phyloP scores from a whole-genome alignment of 2,113 vertebrate genomes.

The Manacus vitellinus region DNA sequence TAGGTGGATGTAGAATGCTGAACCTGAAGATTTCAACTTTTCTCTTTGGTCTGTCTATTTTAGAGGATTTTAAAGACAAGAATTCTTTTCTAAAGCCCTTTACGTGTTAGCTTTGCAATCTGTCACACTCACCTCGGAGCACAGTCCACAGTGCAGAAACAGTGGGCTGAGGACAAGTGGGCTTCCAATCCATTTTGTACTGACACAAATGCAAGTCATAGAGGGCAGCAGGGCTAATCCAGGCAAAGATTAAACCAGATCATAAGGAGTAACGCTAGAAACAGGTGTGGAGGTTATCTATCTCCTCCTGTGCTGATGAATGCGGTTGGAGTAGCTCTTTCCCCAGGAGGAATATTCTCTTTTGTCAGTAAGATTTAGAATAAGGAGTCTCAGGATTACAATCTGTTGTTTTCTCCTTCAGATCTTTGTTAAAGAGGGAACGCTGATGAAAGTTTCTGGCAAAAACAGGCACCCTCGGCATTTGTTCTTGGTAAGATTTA shows the following conservation, averaged over 20 bases:
- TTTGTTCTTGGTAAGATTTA: slow-evolving; percentile 90
- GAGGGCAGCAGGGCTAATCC: neutral
- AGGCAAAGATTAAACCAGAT: neutral
- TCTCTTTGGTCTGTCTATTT: neutral
- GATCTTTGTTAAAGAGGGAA: slow-evolving; percentile 96
- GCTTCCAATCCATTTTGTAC: neutral
- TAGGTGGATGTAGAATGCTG: neutral
- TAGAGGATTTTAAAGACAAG: neutral
- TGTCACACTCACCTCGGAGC: neutral
- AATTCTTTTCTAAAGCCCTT: neutral
- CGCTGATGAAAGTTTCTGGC: slow-evolving; percentile 91
- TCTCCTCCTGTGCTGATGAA: neutral
- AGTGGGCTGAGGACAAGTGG: neutral
- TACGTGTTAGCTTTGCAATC: neutral
- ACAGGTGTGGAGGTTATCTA: neutral
- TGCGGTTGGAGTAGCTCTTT: neutral
- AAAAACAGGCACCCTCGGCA: slow-evolving; percentile 89
- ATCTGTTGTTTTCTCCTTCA: slow-evolving; percentile 62
- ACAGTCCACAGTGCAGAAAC: neutral
- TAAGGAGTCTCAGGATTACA: neutral
- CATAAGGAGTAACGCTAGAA: neutral
- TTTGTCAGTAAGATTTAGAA: neutral
- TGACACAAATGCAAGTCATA: neutral
- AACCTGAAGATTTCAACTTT: neutral
- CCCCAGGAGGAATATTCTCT: neutral